Evolutionary conservation across 92 coral and sea anemone genomes (phyloP).

Genomic region (Palythoa grandis): DNA sequence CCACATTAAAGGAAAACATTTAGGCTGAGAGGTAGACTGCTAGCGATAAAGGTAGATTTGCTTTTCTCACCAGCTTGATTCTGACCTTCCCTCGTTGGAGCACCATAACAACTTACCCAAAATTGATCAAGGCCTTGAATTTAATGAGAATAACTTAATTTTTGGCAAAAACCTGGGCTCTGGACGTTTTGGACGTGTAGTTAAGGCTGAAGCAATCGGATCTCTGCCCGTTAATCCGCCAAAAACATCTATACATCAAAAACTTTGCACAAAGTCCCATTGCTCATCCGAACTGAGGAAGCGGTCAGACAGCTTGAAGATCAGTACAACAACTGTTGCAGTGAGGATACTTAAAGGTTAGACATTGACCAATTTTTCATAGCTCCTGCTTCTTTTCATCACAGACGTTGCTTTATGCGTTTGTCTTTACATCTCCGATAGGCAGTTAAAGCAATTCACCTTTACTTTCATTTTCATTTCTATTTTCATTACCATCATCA

Average conservation of each 20-base stretch:
- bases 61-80: conserved; percentile 66
- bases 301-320: conserved; percentile 26
- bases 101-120: conserved; percentile 72
- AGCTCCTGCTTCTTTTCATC: background rate
- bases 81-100: conserved; percentile 68
- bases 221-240: conserved; percentile 69
- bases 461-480: background rate
- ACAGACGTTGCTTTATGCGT: background rate
- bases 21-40: background rate
- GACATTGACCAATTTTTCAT: background rate
- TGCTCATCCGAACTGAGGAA: conserved; percentile 58
- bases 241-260: conserved; percentile 1
- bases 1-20: too few species aligned
- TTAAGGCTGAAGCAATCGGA: conserved; percentile 93
- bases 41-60: too few species aligned
- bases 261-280: conserved; percentile 68
- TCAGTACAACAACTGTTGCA: conserved; percentile 71
- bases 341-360: conserved; percentile 88
- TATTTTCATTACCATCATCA: background rate
- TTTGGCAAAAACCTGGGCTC: conserved; percentile 78
- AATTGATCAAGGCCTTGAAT: conserved; percentile 81
- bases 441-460: background rate
- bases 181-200: conserved; percentile 88
- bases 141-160: conserved; percentile 75
- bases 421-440: background rate